These are phyloP conservation scores for Pelobates fuscus DNA, from an alignment of 2,113 vertebrate genomes.

Conservation along the genomic window DNA sequence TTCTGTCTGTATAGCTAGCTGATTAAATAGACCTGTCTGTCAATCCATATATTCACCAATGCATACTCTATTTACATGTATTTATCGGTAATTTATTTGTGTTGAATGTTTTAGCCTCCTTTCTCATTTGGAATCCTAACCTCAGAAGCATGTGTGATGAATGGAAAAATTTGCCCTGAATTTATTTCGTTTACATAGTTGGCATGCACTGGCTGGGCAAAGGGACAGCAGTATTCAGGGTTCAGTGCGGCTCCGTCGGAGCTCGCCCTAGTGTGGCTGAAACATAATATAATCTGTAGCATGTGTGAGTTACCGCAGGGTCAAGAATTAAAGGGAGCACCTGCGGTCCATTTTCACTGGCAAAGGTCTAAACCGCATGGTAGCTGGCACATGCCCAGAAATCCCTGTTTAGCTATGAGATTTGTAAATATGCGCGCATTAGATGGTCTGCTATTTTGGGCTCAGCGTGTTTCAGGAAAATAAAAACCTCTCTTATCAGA, in stretches of 20 bases:
- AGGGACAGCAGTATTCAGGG: not conserved
- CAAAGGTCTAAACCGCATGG: conserved; percentile 10
- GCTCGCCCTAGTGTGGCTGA: not conserved
- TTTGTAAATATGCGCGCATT: not conserved
- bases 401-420: conserved; percentile 1
- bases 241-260: not conserved
- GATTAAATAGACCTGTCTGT: too few relatives aligned
- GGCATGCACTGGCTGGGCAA: not conserved
- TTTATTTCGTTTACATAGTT: too few relatives aligned
- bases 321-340: conserved; percentile 3
- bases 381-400: not conserved
- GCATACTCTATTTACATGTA: too few relatives aligned
- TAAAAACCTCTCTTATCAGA: not conserved
- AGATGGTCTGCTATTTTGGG: not conserved
- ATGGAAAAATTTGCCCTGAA: not conserved
- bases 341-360: not conserved
- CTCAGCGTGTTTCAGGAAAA: not conserved
- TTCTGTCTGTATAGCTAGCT: too few relatives aligned
- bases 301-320: not conserved
- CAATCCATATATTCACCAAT: too few relatives aligned
- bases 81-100: too few relatives aligned
- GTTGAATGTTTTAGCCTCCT: too few relatives aligned
- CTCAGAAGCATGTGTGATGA: not conserved
- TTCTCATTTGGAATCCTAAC: too few relatives aligned
- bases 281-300: conserved; percentile 8